Base-by-base conservation (phyloP, 30 jellyfish, hydroid and myxozoan species). In the Chrysaora quinquecirrha region DNA sequence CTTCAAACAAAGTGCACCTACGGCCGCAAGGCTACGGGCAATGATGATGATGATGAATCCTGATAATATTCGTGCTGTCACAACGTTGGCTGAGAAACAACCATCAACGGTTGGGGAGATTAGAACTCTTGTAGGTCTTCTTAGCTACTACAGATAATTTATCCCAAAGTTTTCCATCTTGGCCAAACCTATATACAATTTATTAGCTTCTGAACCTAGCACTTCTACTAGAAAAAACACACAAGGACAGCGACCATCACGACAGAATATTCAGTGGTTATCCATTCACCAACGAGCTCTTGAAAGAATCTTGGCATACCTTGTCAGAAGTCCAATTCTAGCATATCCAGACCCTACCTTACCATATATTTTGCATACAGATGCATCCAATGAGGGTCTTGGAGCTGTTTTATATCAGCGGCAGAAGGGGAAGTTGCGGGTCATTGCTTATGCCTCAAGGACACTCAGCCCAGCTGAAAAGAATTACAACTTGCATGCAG, bases 121-220 rank as follows among this genome's bases (percentile, higher is more conserved):
- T 56, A 62, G 91, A 66, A 80, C 62, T 61, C 80, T 78, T 43
- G 67, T 78, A 78, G 89, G 80, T 62, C 66, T 78, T 62, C 89
- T 79, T 24, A 60, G 93, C 79, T 80, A 67, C 48, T 65, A 80
- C 63, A 71, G 91, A 14, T 76, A 85, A 19, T 65, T 56, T 70
- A 69, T 80, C 16, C 85, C 78, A 66, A 48, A 71, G 16, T 80
- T 80, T 76, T 67, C 91, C 27, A 80, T 31, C 25, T 52, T 80
- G 34, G 91, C 85, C 56, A 38, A 38, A 38, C 54, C 14, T 38
- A 38, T 48, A 67, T 56, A 74, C 94, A 73, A 47, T 71, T 27
- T 56, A 71, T 72, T 75, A 56, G 69, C 84, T 80, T 9, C 78
- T 80, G 60, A 70, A 38, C 48, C 48, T 33, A 68, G 71, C 43